phyloP scores from a whole-genome alignment of 2,113 vertebrate genomes.

The Nesoenas mayeri region DNA sequence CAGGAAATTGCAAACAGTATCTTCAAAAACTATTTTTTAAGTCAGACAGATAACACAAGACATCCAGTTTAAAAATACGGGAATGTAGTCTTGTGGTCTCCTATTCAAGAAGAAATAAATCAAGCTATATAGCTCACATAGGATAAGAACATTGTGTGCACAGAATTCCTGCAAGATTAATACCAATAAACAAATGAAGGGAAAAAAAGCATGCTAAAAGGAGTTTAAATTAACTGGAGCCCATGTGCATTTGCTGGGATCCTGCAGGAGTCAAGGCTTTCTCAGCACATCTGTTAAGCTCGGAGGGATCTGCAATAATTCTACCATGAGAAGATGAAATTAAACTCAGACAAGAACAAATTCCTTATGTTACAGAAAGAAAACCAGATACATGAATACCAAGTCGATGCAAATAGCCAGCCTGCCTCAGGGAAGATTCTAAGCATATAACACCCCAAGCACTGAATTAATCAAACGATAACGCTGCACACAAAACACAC shows the following conservation, averaged over 20 bases:
- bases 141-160: neutral
- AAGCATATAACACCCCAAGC: neutral
- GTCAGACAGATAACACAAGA: neutral
- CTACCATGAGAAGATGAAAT: neutral
- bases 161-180: neutral
- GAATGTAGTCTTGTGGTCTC: neutral
- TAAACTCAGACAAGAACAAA: neutral
- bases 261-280: neutral
- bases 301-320: neutral
- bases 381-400: neutral
- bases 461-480: neutral
- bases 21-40: rapidly evolving
- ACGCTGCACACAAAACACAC: neutral
- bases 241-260: neutral
- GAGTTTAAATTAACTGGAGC: neutral
- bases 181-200: neutral
- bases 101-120: neutral
- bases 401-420: neutral
- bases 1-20: neutral
- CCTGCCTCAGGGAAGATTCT: neutral
- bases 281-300: neutral
- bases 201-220: neutral
- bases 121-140: neutral
- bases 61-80: neutral
- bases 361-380: neutral